These are phyloP conservation scores for Pocota personata DNA, from an alignment of 2,888 invertebrate genomes.

Conservation along the genomic window DNA sequence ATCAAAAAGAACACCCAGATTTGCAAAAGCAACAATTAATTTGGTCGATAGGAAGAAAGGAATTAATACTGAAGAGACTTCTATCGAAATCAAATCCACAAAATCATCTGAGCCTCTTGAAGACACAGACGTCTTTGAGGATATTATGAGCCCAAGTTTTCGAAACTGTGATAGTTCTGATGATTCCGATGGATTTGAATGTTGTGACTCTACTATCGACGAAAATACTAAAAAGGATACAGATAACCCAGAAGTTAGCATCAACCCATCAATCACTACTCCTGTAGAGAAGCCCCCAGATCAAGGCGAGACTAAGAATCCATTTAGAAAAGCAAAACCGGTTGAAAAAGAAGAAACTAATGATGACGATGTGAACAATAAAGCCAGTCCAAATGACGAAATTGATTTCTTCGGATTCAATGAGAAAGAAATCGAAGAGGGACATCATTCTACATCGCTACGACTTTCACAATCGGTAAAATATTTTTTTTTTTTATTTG, in stretches of 20 bases:
- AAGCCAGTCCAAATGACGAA: not conserved
- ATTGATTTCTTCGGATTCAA: constrained; percentile 48
- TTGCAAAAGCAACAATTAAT: constrained; percentile 78
- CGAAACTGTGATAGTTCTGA: not conserved
- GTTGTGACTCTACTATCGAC: not conserved
- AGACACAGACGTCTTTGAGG: not conserved
- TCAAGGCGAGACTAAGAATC: constrained; percentile 6
- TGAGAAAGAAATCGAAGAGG: constrained; percentile 60
- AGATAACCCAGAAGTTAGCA: not conserved
- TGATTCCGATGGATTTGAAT: constrained; percentile 12
- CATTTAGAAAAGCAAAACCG: not conserved
- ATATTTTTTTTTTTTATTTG: not conserved
- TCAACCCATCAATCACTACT: not conserved
- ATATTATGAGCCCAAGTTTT: not conserved
- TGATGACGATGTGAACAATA: not conserved
- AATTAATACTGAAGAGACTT: not conserved
- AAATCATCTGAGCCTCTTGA: not conserved
- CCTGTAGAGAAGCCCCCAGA: not conserved
- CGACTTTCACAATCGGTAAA: constrained; percentile 65
- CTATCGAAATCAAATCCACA: not conserved
- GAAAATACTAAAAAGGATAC: not conserved
- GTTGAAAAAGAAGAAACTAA: not conserved
- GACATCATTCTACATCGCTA: constrained; percentile 46
- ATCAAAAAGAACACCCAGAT: constrained; percentile 65
- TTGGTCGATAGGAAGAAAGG: constrained; percentile 77